Conservation (phyloP, 1,140 invertebrate genomes). For the Propsilocerus akamusi region DNA sequence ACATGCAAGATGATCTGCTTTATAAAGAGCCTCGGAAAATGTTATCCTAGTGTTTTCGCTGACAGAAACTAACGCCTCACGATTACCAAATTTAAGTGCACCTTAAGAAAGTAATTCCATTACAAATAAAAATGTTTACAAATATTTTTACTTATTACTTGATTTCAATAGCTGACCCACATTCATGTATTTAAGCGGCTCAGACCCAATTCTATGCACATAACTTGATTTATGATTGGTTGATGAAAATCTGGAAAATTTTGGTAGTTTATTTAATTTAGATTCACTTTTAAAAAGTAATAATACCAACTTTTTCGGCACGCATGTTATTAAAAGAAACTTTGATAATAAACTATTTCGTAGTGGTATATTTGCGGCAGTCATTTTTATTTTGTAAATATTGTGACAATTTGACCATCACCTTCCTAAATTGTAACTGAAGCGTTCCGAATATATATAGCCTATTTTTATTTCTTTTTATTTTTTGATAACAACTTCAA, state of each 20-base stretch:
- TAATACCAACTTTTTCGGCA: too few species aligned
- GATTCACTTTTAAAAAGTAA: background rate
- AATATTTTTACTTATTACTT: too few species aligned
- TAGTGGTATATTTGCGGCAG: too few species aligned
- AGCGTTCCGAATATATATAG: too few species aligned
- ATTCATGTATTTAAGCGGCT: conserved; percentile 37
- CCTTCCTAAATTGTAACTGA: too few species aligned
- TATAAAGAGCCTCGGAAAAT: conserved; percentile 36
- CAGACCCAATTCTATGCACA: conserved; percentile 29
- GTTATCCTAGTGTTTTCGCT: conserved; percentile 40
- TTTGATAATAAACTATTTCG: background rate
- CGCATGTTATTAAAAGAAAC: background rate
- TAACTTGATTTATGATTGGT: conserved; percentile 18
- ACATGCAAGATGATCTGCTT: conserved; percentile 62
- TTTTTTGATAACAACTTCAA: too few species aligned
- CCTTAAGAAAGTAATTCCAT: too few species aligned
- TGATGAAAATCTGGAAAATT: background rate
- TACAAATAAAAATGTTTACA: too few species aligned
- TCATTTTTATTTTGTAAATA: too few species aligned
- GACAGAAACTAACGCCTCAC: conserved; percentile 36
- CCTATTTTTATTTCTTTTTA: too few species aligned
- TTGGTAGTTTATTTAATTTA: background rate
- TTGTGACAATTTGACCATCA: too few species aligned
- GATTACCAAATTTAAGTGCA: conserved; percentile 31
- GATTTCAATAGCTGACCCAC: conserved; percentile 38